Conservation (phyloP, 2,113 vertebrate genomes). For the Callipepla californica region DNA sequence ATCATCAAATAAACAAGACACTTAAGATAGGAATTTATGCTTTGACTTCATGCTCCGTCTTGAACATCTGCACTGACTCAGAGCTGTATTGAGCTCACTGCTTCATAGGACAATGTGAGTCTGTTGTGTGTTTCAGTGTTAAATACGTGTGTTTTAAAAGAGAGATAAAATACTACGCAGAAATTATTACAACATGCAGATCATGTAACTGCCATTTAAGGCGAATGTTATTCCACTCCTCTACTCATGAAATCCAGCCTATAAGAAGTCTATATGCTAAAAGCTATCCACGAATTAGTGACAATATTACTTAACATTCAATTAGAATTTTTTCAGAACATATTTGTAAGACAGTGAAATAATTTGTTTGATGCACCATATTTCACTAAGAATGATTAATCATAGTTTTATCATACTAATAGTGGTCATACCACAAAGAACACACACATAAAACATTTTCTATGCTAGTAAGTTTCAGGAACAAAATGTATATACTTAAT, state of each 20-base stretch:
- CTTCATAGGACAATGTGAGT: background rate
- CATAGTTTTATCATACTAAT: background rate
- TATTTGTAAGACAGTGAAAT: background rate
- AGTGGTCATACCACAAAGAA: background rate
- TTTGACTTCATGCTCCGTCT: background rate
- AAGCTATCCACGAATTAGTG: slow-evolving; percentile 48
- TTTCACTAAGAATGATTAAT: background rate
- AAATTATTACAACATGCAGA: background rate
- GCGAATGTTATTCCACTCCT: background rate
- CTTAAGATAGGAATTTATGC: background rate
- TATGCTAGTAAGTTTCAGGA: background rate
- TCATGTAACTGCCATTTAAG: background rate
- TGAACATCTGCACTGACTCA: background rate
- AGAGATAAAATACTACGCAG: background rate
- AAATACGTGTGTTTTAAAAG: background rate
- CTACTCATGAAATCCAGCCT: slow-evolving; percentile 19
- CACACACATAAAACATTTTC: background rate
- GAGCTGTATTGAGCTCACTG: background rate
- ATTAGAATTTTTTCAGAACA: slow-evolving; percentile 63
- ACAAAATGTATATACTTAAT: background rate
- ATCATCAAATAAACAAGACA: background rate
- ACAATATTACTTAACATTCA: slow-evolving; percentile 50
- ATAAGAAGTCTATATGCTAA: slow-evolving; percentile 33
- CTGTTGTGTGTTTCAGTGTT: background rate
- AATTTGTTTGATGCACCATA: rapidly evolving